phyloP scores from a whole-genome alignment of 2,888 invertebrate genomes.

The Dasypogon diadema region DNA sequence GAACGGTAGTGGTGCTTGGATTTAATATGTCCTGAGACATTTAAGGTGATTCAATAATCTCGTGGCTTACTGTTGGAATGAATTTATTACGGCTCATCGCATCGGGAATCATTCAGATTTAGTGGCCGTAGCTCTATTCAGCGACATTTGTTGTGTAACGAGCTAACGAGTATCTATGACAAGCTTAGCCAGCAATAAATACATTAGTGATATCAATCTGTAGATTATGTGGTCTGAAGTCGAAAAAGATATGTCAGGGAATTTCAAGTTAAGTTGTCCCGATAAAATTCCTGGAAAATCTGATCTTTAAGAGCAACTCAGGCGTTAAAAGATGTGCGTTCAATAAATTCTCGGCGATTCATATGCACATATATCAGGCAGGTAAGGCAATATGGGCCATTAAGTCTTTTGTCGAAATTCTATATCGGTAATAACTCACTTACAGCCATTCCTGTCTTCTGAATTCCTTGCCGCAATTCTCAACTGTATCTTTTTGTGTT shows the following conservation, averaged over 20 bases:
- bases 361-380: neutral
- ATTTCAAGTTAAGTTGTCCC: too few relatives aligned
- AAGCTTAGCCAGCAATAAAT: too few relatives aligned
- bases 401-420: constrained; percentile 8
- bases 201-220: too few relatives aligned
- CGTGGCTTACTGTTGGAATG: neutral
- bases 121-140: too few relatives aligned
- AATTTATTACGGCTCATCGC: neutral
- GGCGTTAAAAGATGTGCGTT: too few relatives aligned
- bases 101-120: neutral
- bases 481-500: neutral
- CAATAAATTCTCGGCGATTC: neutral
- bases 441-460: constrained; percentile 23
- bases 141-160: too few relatives aligned
- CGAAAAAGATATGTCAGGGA: too few relatives aligned
- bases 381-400: neutral
- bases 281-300: too few relatives aligned
- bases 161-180: too few relatives aligned
- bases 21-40: constrained; percentile 21
- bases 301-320: too few relatives aligned
- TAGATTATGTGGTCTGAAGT: too few relatives aligned
- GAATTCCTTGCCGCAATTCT: constrained; percentile 12
- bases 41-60: constrained; percentile 31
- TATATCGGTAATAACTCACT: constrained; percentile 17
- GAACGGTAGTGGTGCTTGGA: neutral